phyloP scores from a whole-genome alignment of 2,113 vertebrate species.

The Ceuthmochares aereus region DNA sequence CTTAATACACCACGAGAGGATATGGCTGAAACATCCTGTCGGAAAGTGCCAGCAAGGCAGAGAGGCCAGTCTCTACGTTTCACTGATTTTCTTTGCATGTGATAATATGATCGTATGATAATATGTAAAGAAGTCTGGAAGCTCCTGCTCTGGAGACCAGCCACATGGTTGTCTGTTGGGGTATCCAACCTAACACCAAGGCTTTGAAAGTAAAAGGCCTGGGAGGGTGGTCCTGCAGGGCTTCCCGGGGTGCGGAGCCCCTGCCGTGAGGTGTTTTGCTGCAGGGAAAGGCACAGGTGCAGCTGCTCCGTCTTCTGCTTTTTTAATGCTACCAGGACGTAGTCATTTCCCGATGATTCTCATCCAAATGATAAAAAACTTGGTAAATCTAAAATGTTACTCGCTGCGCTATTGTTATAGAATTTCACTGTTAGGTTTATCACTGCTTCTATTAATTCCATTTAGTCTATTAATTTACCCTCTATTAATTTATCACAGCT shows the following conservation, averaged over 20 bases:
- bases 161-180: accelerated
- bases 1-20: not conserved
- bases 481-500: constrained; percentile 37
- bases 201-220: accelerated
- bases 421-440: constrained; percentile 26
- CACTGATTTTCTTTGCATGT: not conserved
- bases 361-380: not conserved
- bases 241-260: not conserved
- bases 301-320: not conserved
- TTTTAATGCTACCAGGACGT: not conserved
- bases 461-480: constrained; percentile 13
- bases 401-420: not conserved
- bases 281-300: not conserved
- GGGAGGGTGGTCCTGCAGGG: accelerated
- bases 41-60: not conserved
- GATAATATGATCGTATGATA: too few species aligned
- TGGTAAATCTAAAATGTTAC: not conserved
- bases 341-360: not conserved
- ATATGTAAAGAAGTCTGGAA: too few species aligned
- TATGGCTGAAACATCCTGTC: not conserved
- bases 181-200: not conserved
- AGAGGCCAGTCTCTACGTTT: not conserved
- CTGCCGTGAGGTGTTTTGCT: accelerated
- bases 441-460: constrained; percentile 38
- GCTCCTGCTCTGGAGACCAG: not conserved